Evolutionary conservation across 2,113 vertebrate species (phyloP).

Genomic region (Callionymus lyra): DNA sequence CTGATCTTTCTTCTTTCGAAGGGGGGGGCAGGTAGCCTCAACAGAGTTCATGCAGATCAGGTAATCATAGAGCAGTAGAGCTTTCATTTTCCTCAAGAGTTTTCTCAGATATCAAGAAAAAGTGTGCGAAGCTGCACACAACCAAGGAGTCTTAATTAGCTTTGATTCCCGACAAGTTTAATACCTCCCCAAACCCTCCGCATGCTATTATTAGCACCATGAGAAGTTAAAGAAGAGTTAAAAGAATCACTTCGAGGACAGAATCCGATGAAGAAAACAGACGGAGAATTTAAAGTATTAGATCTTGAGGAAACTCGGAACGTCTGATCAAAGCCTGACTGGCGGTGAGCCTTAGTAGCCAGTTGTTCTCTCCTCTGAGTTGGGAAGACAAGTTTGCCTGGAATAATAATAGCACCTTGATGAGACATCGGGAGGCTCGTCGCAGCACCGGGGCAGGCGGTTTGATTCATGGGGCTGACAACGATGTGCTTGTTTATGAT

Average conservation of each 20-base stretch:
- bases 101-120: too few relatives aligned
- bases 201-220: background rate
- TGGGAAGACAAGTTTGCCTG: conserved; percentile 26
- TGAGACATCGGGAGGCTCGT: conserved; percentile 34
- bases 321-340: conserved; percentile 49
- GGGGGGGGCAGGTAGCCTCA: too few relatives aligned
- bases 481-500: conserved; percentile 55
- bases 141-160: too few relatives aligned
- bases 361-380: conserved; percentile 25
- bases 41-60: too few relatives aligned
- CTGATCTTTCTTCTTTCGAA: too few relatives aligned
- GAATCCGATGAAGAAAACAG: background rate
- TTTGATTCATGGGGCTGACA: conserved; percentile 54
- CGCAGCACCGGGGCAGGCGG: conserved; percentile 28
- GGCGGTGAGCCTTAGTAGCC: conserved; percentile 28
- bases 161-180: too few relatives aligned
- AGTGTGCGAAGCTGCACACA: too few relatives aligned
- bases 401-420: conserved; percentile 52
- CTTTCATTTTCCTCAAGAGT: too few relatives aligned
- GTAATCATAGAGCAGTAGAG: too few relatives aligned
- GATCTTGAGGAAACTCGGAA: conserved; percentile 30
- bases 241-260: background rate
- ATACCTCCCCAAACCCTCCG: conserved; percentile 8
- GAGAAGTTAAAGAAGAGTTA: too few relatives aligned
- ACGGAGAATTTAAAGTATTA: conserved; percentile 18